A percentile compares a stretch with the other conserved stretches of the same genome.
phyloP scores from a whole-genome alignment of 2,888 invertebrate species.

The Pseudolycoriella hygida region DNA sequence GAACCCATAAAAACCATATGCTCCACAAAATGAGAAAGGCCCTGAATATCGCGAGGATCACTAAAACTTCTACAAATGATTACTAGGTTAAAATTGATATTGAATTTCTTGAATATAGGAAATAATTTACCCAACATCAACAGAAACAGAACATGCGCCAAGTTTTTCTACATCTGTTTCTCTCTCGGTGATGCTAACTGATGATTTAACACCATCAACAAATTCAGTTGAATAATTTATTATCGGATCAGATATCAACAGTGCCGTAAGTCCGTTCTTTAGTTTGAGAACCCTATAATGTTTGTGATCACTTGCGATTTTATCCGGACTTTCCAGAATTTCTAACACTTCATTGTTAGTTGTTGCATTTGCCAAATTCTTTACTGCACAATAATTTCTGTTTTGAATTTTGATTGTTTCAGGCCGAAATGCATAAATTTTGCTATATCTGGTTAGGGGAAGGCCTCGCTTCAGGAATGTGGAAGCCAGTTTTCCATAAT shows the following conservation, averaged over 20 bases:
- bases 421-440: no score
- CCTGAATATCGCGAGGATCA: slow-evolving; percentile 58
- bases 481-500: no score
- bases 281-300: not conserved
- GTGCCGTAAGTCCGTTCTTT: slow-evolving; percentile 48
- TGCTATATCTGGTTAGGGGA: no score
- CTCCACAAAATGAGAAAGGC: slow-evolving; percentile 71
- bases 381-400: no score
- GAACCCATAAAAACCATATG: slow-evolving; percentile 94
- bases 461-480: no score
- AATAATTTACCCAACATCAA: slow-evolving; percentile 47
- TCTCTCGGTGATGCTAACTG: slow-evolving; percentile 8
- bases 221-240: not conserved
- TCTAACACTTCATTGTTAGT: no score
- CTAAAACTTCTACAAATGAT: slow-evolving; percentile 34
- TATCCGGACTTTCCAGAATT: no score
- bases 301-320: no score
- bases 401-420: no score
- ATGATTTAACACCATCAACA: slow-evolving; percentile 11
- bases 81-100: no score
- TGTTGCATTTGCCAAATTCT: no score
- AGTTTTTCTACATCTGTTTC: slow-evolving; percentile 14
- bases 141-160: slow-evolving; percentile 59
- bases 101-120: not conserved
- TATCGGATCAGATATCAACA: slow-evolving; percentile 47